Conservation (phyloP, 1,140 invertebrate species). For the Lepeophtheirus salmonis region DNA sequence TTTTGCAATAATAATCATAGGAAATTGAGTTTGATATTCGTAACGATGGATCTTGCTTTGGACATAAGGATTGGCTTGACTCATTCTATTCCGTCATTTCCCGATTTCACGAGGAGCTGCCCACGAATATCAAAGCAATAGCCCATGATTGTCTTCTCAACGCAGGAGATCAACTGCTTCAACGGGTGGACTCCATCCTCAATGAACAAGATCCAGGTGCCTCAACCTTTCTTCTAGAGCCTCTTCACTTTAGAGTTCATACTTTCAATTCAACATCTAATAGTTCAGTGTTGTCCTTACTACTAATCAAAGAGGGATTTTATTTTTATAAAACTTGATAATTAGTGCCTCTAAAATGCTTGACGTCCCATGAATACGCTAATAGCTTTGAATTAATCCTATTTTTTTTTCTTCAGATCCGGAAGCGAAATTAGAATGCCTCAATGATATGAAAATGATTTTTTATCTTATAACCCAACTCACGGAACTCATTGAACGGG, state of each 20-base stretch:
- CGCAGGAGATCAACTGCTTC: neutral
- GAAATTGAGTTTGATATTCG: neutral
- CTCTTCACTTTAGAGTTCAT: too few species aligned
- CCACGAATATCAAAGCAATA: neutral
- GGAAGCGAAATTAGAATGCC: conserved; percentile 29
- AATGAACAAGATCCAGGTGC: neutral
- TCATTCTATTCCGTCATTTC: neutral
- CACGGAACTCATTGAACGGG: conserved; percentile 40
- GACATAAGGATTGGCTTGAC: neutral
- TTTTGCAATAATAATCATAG: neutral
- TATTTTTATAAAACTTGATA: too few species aligned
- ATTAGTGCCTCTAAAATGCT: too few species aligned
- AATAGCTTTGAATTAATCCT: too few species aligned
- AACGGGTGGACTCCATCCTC: neutral
- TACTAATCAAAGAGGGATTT: too few species aligned
- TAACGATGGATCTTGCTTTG: neutral
- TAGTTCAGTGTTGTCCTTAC: too few species aligned
- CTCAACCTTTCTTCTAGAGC: neutral
- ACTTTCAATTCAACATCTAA: too few species aligned
- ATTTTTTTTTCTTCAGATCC: conserved; percentile 24
- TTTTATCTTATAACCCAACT: conserved; percentile 42
- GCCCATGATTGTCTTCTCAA: neutral
- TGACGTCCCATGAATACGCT: too few species aligned
- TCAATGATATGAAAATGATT: conserved; percentile 46
- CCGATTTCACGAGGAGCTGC: neutral